Evolutionary conservation across 2,888 invertebrate genomes (phyloP).

Genomic region (Cryptus armator): DNA sequence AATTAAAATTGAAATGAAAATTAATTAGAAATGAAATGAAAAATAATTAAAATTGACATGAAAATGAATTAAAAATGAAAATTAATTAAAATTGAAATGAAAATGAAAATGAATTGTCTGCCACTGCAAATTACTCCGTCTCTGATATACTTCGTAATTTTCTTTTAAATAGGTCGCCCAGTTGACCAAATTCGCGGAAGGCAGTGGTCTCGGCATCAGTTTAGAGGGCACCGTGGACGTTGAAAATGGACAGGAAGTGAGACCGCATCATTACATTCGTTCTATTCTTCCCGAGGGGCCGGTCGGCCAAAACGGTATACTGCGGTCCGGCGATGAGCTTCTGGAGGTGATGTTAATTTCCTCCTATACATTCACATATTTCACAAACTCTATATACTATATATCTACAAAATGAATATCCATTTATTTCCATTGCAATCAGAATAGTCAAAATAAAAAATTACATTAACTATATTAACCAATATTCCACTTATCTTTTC

Average conservation of each 20-base stretch:
- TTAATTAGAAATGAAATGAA: conserved; percentile 76
- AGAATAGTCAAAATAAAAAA: no score
- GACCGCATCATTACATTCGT: conserved; percentile 99
- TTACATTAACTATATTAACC: no score
- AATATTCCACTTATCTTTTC: no score
- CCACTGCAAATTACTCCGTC: neutral
- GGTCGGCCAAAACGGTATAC: conserved; percentile 95
- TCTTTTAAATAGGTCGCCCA: conserved; percentile 91
- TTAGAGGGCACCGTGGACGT: conserved; percentile 99
- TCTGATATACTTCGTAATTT: neutral
- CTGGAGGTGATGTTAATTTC: conserved; percentile 88
- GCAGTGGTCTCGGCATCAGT: conserved; percentile 97
- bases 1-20: conserved; percentile 67
- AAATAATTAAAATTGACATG: neutral
- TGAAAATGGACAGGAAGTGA: conserved; percentile 97
- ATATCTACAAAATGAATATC: neutral
- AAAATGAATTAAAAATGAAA: no score
- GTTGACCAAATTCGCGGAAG: conserved; percentile 95
- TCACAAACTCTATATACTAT: neutral
- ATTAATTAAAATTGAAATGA: neutral
- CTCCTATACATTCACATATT: neutral
- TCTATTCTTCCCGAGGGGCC: conserved; percentile 99
- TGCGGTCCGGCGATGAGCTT: conserved; percentile 98
- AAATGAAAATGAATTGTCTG: neutral
- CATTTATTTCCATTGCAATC: no score